Percentiles rank a stretch among this genome's conserved stretches.
phyloP scores from a whole-genome alignment of 1,140 invertebrate genomes.

The Kradibia gibbosae region DNA sequence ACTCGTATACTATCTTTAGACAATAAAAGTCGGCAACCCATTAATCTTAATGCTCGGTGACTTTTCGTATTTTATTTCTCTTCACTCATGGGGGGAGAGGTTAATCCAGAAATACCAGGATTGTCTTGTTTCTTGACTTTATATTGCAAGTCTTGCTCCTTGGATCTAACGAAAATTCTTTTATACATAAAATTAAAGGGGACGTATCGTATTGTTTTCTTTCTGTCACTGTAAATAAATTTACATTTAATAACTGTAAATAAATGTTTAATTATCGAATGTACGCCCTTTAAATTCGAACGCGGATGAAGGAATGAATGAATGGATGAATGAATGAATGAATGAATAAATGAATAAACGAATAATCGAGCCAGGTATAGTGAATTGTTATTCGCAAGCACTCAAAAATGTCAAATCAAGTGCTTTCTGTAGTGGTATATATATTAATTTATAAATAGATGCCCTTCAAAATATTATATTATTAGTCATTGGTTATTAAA shows the following conservation, averaged over 20 bases:
- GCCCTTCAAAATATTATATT: background rate
- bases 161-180: conserved; percentile 8
- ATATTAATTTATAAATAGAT: background rate
- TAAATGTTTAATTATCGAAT: no score
- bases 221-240: no score
- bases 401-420: no score
- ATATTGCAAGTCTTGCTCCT: background rate
- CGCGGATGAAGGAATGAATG: no score
- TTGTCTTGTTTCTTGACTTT: conserved; percentile 13
- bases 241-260: no score
- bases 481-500: background rate
- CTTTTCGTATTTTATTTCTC: conserved; percentile 41
- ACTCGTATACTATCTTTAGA: conserved; percentile 36
- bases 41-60: conserved; percentile 42
- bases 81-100: background rate
- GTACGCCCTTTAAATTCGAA: no score
- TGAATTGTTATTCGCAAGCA: no score
- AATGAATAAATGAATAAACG: no score
- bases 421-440: no score
- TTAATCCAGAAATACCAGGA: conserved; percentile 47
- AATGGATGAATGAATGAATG: no score
- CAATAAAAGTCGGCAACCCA: conserved; percentile 37
- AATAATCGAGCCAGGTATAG: no score
- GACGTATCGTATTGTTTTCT: no score
- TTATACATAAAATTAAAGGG: background rate